Evolutionary conservation across 2,113 vertebrate genomes (phyloP), one percentile per base, ranked within the genome.

Genomic region (Holacanthus passer): DNA sequence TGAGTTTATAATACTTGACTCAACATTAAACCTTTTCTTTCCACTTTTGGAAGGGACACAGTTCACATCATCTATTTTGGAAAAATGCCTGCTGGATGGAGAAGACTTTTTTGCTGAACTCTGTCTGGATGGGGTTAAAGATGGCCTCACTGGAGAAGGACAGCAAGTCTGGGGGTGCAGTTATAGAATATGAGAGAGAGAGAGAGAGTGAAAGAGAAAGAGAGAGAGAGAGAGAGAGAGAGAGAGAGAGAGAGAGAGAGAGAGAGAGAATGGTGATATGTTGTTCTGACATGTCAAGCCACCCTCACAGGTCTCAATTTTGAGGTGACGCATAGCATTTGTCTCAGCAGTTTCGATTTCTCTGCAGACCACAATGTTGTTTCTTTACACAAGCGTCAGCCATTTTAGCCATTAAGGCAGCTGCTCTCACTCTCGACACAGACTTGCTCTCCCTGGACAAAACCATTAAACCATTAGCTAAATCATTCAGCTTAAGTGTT

Each of bases 401-500:
- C 83, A 71, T 87, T 85, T 87, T 29, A 67, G 69, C 82, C 83
- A 87, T 90, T 89, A 88, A 86, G 83, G 73, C 86, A 70, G 82
- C 67, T 81, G 86, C 79, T 89, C 76, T 66, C 85, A 70, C 71
- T 85, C 77, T 87, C 35, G 22, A 84, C 73, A 65, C 64, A 79
- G 68, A 77, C 85, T 80, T 79, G 72, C 74, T 88, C 81, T 93
- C 89, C 47, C 69, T 73, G 74, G 91, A 90, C 86, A 62, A 68
- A 88, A 87, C 77, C 89, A 90, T 90, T 85, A 90, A 92, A 89
- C 82, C 79, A 88, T 91, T 79, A 79, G 83, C 81, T 93, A 91
- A 94, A 88, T 81, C 55, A 92, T 88, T 89, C 82, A 82, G 86
- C 88, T 90, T 89, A 88, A 92, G 88, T 87, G 89, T 90, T 89